Evolutionary conservation across 2,797 vertebrate species (phyloP).

Genomic region (Manis javanica): DNA sequence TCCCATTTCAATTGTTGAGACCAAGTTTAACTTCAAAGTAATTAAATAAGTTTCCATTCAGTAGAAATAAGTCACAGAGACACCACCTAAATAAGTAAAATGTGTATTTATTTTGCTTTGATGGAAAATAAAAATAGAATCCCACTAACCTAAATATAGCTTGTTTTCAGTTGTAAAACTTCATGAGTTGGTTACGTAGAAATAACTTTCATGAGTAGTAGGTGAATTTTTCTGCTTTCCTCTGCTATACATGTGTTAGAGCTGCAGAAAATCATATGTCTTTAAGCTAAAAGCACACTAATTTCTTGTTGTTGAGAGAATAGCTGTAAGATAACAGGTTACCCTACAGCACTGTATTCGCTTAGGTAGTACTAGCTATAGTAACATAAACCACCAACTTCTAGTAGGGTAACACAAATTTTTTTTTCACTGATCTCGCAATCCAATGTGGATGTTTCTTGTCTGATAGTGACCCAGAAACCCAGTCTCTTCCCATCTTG

Average conservation of each 20-base stretch:
- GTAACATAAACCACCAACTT: background rate
- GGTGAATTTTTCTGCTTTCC: conserved; percentile 20
- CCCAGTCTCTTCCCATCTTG: background rate
- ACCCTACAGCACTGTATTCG: background rate
- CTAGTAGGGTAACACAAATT: background rate
- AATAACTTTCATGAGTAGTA: conserved; percentile 28
- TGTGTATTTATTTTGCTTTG: conserved; percentile 45
- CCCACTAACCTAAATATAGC: background rate
- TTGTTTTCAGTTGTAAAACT: conserved; percentile 50
- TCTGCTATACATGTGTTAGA: background rate
- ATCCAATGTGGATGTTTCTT: background rate
- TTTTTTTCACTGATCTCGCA: background rate
- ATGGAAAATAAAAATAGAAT: conserved; percentile 60
- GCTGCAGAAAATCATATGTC: background rate
- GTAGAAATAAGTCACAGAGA: conserved; percentile 21
- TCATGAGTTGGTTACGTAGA: background rate
- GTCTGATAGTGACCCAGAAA: background rate
- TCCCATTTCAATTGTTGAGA: conserved; percentile 29
- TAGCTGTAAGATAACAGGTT: background rate
- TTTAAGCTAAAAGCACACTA: background rate
- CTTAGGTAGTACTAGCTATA: background rate
- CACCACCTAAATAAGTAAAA: conserved; percentile 37
- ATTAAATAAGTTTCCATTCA: conserved; percentile 33
- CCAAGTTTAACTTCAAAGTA: conserved; percentile 53
- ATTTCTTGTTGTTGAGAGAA: background rate